A percentile compares a stretch with the other conserved stretches of the same genome.
Conservation (phyloP, 2,888 invertebrate species). For the Melolontha melolontha region DNA sequence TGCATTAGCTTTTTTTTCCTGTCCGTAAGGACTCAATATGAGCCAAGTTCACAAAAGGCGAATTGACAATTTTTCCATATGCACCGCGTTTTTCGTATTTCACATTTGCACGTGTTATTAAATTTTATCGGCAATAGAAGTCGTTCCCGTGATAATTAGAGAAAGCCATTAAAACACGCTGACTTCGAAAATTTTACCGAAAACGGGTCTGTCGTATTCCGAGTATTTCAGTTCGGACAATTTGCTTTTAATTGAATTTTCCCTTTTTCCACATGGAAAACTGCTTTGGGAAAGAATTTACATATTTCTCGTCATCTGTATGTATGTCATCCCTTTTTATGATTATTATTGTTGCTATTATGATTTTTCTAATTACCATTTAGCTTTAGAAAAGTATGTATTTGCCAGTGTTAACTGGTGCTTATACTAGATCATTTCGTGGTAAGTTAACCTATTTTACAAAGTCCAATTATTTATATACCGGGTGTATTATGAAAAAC, state of each 20-base stretch:
- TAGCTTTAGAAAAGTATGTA: too few relatives aligned
- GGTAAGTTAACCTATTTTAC: too few relatives aligned
- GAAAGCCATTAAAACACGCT: conserved; percentile 25
- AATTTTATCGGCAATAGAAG: conserved; percentile 21
- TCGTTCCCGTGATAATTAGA: conserved; percentile 23
- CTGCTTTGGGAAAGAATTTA: neutral
- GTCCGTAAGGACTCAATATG: too few relatives aligned
- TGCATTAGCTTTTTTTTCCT: too few relatives aligned
- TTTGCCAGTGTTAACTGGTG: too few relatives aligned
- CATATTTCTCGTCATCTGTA: conserved; percentile 21
- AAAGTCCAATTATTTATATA: too few relatives aligned
- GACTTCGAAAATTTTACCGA: conserved; percentile 14
- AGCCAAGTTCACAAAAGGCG: too few relatives aligned
- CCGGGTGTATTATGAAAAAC: too few relatives aligned
- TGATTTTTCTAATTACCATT: neutral
- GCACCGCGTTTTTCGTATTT: conserved; percentile 1
- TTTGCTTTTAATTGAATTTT: conserved; percentile 31
- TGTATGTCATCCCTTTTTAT: conserved; percentile 12
- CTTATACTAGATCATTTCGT: too few relatives aligned
- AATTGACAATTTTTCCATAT: too few relatives aligned
- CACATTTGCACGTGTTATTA: conserved; percentile 11
- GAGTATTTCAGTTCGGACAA: conserved; percentile 10
- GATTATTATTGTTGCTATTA: conserved; percentile 16
- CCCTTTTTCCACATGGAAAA: conserved; percentile 14
- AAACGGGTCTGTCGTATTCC: neutral